A percentile compares a stretch with the other conserved stretches of the same genome.
These are phyloP conservation scores for Drosophila ironensis DNA, from an alignment of 1,140 invertebrate genomes.

Conservation along the genomic window DNA sequence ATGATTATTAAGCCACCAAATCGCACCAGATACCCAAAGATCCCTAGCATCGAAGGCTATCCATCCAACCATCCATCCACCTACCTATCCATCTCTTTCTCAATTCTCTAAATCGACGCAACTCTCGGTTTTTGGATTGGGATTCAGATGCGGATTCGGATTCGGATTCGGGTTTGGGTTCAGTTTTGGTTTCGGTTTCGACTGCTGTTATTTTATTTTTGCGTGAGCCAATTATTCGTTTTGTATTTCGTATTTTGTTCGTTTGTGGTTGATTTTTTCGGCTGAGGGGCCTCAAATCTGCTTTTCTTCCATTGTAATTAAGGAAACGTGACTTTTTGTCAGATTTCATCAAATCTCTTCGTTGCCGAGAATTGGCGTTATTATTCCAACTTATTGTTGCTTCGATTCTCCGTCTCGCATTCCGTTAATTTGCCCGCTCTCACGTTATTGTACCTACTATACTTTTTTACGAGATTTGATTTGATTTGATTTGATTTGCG, in stretches of 20 bases:
- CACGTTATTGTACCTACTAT: conserved; percentile 58
- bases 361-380: conserved; percentile 61
- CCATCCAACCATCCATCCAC: conserved; percentile 34
- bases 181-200: conserved; percentile 15
- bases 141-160: conserved; percentile 7
- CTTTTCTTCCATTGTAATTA: conserved; percentile 76
- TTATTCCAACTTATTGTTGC: conserved; percentile 59
- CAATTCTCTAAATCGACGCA: conserved; percentile 59
- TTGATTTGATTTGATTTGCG: conserved; percentile 68
- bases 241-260: conserved; percentile 65
- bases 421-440: conserved; percentile 58
- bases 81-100: conserved; percentile 62
- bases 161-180: not conserved
- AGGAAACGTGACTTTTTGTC: conserved; percentile 78
- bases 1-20: conserved; percentile 67
- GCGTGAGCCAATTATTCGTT: conserved; percentile 80
- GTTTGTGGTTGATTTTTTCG: conserved; percentile 59
- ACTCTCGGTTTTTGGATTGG: conserved; percentile 6
- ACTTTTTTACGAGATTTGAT: conserved; percentile 59
- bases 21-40: conserved; percentile 20
- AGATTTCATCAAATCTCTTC: conserved; percentile 67
- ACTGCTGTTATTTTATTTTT: conserved; percentile 52
- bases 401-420: conserved; percentile 7
- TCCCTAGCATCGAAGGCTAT: conserved; percentile 32
- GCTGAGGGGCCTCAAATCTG: conserved; percentile 30